phyloP scores from a whole-genome alignment of 2,888 invertebrate species.

The Ptychoptera contaminata region DNA sequence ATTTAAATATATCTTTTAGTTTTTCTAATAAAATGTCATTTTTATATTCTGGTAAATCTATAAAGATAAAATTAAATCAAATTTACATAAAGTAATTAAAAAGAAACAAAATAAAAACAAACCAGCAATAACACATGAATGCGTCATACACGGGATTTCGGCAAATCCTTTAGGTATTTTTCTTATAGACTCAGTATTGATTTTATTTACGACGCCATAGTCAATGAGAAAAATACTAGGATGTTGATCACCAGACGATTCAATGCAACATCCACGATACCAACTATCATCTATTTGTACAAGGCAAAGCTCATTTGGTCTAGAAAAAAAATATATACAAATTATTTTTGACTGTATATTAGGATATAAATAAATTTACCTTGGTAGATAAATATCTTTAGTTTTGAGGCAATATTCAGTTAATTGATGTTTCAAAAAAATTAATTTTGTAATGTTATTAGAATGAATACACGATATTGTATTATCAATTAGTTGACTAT shows the following conservation, averaged over 20 bases:
- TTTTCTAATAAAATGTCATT: no score
- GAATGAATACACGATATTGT: no score
- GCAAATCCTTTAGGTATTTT: slow-evolving; percentile 23
- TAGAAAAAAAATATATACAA: slow-evolving; percentile 9
- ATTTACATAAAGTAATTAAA: no score
- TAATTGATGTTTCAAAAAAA: no score
- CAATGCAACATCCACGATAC: slow-evolving; percentile 25
- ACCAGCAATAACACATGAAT: slow-evolving; percentile 20
- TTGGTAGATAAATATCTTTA: no score
- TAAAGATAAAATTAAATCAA: no score
- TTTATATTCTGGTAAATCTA: no score
- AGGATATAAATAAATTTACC: neutral
- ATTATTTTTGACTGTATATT: neutral
- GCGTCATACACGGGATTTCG: slow-evolving; percentile 19
- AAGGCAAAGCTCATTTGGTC: slow-evolving; percentile 21
- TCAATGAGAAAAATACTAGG: slow-evolving; percentile 26
- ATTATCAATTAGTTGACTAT: no score
- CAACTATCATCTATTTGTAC: slow-evolving; percentile 21
- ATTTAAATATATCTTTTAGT: no score
- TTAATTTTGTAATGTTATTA: no score
- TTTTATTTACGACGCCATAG: slow-evolving; percentile 21
- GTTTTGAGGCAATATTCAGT: no score
- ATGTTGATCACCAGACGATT: slow-evolving; percentile 25
- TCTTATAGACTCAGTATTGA: slow-evolving; percentile 20
- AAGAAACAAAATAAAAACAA: neutral